Base-by-base conservation (phyloP, 92 coral and sea anemone species). In the Metridium senile region DNA sequence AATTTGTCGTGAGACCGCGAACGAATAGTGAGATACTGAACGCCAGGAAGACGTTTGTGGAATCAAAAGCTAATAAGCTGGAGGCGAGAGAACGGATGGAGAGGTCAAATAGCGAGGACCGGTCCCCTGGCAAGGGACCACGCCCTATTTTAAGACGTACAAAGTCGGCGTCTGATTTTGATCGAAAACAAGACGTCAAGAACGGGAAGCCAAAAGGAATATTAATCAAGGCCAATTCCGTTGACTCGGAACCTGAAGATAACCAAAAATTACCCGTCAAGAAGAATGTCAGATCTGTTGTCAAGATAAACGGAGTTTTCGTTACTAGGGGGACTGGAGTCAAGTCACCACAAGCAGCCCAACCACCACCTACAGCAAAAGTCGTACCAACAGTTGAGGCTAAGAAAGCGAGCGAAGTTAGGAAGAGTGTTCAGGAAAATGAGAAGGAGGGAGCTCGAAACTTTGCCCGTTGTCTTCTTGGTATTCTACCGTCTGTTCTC, bases 361-460 rank as follows among this genome's bases (percentile, higher is more conserved):
- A 73, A 45, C 53, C 76, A 11, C 82, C 89, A 0, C 84, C 88
- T 45, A 10, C 54, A 8, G 6, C 68, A 1, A 84, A 86, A 53
- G 75, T 64, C 28, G 82, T 54, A 18, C 74, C 81, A 27, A 58
- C 70, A 22, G 96, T 4, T 4, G 49, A 82, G 11, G 88, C 76
- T 58, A 86, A 83, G 78, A 92, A 89, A 52, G 93, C 87, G 26
- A 87, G 73, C 47, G 99, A 96, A 45, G 93, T 89, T 35, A 93
- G 91, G 77, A 96, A 89, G 69, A 89, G 92, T 53, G 99, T 96
- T 0, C 96, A 96, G 75, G 99, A 96, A 78, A 93, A 96, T 78
- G 99, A 96, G 81, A 96, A 87, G 56, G 99, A 96, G 54, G 99
- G 99, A 23, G 99, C 99, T n/a, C 76, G 99, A 34, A 96, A 96